Evolutionary conservation across 2,888 invertebrate genomes (phyloP), one percentile per base, ranked within the genome.

Genomic region (Rhagium mordax): DNA sequence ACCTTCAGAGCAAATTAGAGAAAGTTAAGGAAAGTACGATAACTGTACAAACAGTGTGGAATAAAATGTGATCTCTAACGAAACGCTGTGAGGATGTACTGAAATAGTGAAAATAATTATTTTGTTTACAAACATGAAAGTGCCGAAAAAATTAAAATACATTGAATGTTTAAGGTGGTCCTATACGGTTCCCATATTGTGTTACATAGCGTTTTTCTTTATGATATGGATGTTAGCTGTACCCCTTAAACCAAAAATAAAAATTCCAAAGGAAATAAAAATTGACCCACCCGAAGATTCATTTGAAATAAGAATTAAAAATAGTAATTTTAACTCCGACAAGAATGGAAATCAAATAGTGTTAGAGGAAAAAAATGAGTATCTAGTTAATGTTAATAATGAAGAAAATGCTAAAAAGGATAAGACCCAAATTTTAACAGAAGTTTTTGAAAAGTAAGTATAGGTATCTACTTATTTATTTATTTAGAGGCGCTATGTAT

Each of bases 271-370:
- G 61, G 77, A 83, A 53, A 68, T 84, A 10, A 81, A 79, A 10
- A 69, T 81, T 15, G 70, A 77, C 13, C 82, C 80, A 59, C 72
- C 82, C 0, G 86, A 86, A 70, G 86, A 87, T 70, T 84, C 85
- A 3, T 88, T 86, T 72, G 86, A 85, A 77, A 85, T 86, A 57
- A 81, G 85, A 74, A 84, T 86, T 81, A 86, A 87, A 85, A 88
- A 89, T 86, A 88, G 89, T 86, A 89, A 90, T 85, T 87, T 89
- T 86, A 87, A 90, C 87, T 88, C 88, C 62, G 90, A 90, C 83
- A 88, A 87, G 74, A 88, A 82, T 68, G 71, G 85, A 67, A 87
- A 87, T 78, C 88, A 88, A 79, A 86, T 86, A 74, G 85, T 89
- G 75, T 82, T 89, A 59, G 88, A 88, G 72, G 88, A 88, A 74